Conservation (phyloP, 2,888 invertebrate species). For the Kuschelorhynchus macadamiae region DNA sequence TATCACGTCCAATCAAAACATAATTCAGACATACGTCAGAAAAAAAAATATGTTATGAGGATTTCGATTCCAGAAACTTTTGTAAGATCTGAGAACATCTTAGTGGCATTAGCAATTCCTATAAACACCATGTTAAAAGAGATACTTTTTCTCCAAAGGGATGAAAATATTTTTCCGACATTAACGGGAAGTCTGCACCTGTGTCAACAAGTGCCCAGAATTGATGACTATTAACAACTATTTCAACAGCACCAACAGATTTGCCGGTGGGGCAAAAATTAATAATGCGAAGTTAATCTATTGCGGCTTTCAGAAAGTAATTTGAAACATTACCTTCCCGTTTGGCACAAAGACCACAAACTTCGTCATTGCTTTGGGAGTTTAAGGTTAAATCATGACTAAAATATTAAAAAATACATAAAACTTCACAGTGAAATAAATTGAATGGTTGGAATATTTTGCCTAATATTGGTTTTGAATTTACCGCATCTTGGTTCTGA, state of each 20-base stretch:
- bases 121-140: slow-evolving; percentile 15
- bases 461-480: no score
- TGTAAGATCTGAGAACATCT: no score
- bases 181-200: slow-evolving; percentile 12
- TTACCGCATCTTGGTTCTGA: no score
- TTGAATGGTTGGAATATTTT: no score
- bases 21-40: background rate
- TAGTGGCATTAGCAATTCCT: slow-evolving; percentile 17
- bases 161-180: slow-evolving; percentile 20
- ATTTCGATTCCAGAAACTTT: background rate
- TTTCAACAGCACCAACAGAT: slow-evolving; percentile 17
- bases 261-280: slow-evolving; percentile 6
- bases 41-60: no score
- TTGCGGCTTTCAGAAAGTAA: slow-evolving; percentile 4
- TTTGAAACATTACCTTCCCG: slow-evolving; percentile 7
- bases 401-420: no score
- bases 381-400: slow-evolving; percentile 12
- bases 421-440: no score
- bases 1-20: no score
- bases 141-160: slow-evolving; percentile 16
- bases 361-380: no score
- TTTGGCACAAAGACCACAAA: slow-evolving; percentile 12
- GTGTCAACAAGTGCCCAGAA: slow-evolving; percentile 25
- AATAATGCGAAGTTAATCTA: background rate
- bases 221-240: slow-evolving; percentile 20